Evolutionary conservation across 1,140 invertebrate genomes (phyloP), one percentile per base, ranked within the genome.

Genomic region (Coenobita brevimanus): DNA sequence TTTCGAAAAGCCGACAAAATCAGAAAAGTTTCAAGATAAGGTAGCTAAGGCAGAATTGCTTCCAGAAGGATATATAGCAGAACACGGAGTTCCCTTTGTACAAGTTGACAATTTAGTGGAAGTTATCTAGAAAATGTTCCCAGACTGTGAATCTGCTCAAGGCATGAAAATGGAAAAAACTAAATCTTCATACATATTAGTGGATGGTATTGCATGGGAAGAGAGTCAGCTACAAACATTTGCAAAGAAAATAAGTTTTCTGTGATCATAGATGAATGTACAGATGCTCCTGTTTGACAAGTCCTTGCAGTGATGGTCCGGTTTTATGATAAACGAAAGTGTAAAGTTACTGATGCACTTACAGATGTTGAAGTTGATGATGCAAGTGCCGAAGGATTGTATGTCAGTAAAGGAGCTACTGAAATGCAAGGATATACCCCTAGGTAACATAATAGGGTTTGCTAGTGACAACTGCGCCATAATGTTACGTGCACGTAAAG

Each of bases 401-500:
- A 76, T 60, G 13, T 38, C 36, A 27, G 79, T 78, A 27, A 62
- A 75, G 62, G 41, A 76, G 41, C 43, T 82, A 43, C 75, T 82
- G 3, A 50, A 84, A 75, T 46, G 54, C 36, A 79, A 80, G 30
- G 81, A 80, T 24, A 90, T 89, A n/a, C 86, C 89, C 54, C 27
- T 89, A 15, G 38, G 89, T 24, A 90, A 90, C 30, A 79, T 89
- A 69, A 84, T 89, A 78, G 89, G 89, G 46, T 82, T 89, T 69
- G 46, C 50, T 38, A 75, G 71, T 79, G 86, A 83, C 30, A 83
- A 69, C 46, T 87, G 79, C n/a, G 64, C 87, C 50, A 83, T 71
- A 24, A 89, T 88, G 64, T 36, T 83, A 33, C 36, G 64, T 10
- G 64, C 62, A 21, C 41, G 54, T 30, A 83, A 73, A 50, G 81